phyloP scores from a whole-genome alignment of 2,113 vertebrate genomes.

The Bufo bufo region DNA sequence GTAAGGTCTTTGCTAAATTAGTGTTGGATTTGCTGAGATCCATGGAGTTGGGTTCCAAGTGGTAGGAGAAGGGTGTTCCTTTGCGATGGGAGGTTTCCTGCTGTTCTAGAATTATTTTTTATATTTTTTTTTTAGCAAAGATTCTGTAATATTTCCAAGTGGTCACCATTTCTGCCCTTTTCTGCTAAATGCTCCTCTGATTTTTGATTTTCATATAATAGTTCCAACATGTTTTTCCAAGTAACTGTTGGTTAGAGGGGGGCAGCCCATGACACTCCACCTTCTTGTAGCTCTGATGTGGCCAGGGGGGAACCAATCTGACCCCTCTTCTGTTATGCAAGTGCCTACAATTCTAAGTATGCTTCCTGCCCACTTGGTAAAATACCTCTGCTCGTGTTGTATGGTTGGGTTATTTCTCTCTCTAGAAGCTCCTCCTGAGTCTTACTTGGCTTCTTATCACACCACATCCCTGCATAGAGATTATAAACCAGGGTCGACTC shows the following conservation, averaged over 20 bases:
- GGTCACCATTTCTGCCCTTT: not conserved
- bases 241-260: not conserved
- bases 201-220: not conserved
- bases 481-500: not conserved
- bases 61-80: not conserved
- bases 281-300: not conserved
- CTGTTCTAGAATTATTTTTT: too few species aligned
- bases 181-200: not conserved
- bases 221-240: not conserved
- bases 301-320: too few species aligned
- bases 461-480: not conserved
- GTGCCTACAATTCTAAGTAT: constrained; percentile 20
- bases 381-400: constrained; percentile 2
- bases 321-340: not conserved
- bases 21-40: too few species aligned
- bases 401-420: not conserved
- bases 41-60: not conserved
- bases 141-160: not conserved
- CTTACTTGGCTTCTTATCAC: not conserved
- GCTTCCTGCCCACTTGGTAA: not conserved
- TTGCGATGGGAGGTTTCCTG: not conserved
- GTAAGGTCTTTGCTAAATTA: not conserved
- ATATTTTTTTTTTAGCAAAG: not conserved
- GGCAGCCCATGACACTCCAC: not conserved
- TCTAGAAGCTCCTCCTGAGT: not conserved